A percentile compares a stretch with the other conserved stretches of the same genome.
Conservation (phyloP, 2,113 vertebrate genomes). For the Rhagologus leucostigma region DNA sequence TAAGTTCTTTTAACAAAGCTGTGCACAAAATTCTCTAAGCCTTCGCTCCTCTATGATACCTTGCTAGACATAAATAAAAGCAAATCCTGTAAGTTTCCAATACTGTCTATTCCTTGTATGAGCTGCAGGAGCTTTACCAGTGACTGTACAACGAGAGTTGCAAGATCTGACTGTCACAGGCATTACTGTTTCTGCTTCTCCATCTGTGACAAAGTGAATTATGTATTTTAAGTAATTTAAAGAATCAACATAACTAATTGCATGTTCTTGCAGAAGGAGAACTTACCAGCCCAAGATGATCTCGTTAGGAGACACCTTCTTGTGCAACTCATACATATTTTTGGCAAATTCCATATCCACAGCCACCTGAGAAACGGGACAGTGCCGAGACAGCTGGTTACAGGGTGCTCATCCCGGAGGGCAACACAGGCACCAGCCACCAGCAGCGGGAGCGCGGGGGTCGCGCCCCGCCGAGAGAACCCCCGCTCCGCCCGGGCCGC, state of each 20-base stretch:
- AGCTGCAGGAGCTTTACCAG: not conserved
- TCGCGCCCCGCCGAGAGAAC: not conserved
- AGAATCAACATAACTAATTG: too few relatives aligned
- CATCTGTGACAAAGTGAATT: not conserved
- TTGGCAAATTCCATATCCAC: slow-evolving; percentile 99
- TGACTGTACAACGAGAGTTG: not conserved
- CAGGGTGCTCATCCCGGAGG: fast-evolving
- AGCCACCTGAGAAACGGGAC: slow-evolving; percentile 79
- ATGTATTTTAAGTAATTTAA: not conserved
- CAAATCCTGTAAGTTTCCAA: not conserved
- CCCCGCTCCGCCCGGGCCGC: not conserved
- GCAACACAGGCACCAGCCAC: not conserved
- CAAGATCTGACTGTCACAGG: not conserved
- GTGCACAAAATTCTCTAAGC: not conserved
- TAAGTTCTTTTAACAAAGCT: not conserved
- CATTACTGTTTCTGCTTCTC: not conserved
- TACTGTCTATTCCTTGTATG: fast-evolving
- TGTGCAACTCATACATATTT: slow-evolving; percentile 99
- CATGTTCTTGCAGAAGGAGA: not conserved
- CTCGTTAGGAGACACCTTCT: slow-evolving; percentile 94
- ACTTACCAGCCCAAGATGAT: slow-evolving; percentile 94
- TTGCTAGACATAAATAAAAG: not conserved
- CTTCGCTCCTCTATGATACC: not conserved
- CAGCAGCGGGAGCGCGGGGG: not conserved
- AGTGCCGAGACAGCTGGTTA: not conserved